A percentile compares a stretch with the other conserved stretches of the same genome.
Conservation (phyloP, 2,797 vertebrate genomes). For the Ctenopoma multispine region DNA sequence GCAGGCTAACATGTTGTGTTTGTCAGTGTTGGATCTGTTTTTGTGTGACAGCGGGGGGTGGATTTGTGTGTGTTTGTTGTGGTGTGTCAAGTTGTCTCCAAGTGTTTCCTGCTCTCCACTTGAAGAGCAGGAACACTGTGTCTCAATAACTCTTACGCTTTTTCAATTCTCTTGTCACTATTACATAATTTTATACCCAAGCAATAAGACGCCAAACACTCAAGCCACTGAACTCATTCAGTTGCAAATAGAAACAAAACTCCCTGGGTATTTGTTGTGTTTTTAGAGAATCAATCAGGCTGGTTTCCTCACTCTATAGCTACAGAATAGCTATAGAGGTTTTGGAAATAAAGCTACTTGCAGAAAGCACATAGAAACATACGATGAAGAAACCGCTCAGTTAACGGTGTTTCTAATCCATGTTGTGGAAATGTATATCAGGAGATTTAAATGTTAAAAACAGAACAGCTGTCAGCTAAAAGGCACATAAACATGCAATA, state of each 20-base stretch:
- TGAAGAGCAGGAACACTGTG: slow-evolving; percentile 59
- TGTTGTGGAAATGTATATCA: background rate
- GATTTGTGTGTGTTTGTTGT: slow-evolving; percentile 31
- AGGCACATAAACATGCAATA: background rate
- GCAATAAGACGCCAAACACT: slow-evolving; percentile 69
- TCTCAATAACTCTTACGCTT: slow-evolving; percentile 70
- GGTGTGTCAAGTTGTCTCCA: slow-evolving; percentile 54
- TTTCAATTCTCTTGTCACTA: slow-evolving; percentile 71
- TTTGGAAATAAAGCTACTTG: slow-evolving; percentile 6
- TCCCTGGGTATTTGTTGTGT: slow-evolving; percentile 60
- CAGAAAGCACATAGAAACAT: slow-evolving; percentile 15
- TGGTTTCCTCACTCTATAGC: slow-evolving; percentile 28
- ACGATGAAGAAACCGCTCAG: background rate
- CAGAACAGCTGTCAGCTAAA: background rate
- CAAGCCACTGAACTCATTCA: slow-evolving; percentile 67
- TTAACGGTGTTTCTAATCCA: background rate
- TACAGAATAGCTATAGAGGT: slow-evolving; percentile 4
- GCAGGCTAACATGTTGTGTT: slow-evolving; percentile 19
- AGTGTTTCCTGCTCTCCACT: slow-evolving; percentile 64
- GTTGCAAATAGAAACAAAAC: slow-evolving; percentile 63
- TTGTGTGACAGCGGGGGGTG: slow-evolving; percentile 27
- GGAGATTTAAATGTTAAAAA: background rate
- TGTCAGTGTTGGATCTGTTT: slow-evolving; percentile 33
- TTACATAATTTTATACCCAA: slow-evolving; percentile 70
- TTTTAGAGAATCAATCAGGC: slow-evolving; percentile 61